These are phyloP conservation scores for Aptenodytes patagonicus DNA, from an alignment of 2,113 vertebrate genomes.

Conservation along the genomic window DNA sequence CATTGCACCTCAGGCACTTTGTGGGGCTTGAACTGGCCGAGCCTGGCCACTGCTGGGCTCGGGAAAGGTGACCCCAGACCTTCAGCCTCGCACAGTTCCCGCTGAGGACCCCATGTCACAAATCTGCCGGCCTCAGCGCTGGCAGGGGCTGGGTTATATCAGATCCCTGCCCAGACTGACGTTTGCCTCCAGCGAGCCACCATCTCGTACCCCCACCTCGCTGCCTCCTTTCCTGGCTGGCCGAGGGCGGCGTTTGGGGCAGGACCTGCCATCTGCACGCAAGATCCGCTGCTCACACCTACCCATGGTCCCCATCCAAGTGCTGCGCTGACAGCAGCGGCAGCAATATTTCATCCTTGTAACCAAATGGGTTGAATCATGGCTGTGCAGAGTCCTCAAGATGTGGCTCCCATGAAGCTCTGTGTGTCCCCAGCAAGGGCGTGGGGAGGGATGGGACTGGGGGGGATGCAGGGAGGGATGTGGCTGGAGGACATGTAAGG, in stretches of 20 bases:
- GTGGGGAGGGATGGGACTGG: neutral
- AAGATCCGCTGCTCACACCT: neutral
- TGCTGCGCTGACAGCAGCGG: neutral
- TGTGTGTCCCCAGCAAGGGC: neutral
- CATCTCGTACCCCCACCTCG: accelerated
- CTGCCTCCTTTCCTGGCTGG: neutral
- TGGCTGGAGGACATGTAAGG: neutral
- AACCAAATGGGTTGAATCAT: neutral
- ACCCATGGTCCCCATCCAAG: neutral
- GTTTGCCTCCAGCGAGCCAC: neutral
- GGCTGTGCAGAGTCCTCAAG: neutral
- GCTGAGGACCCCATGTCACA: neutral
- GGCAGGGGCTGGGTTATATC: neutral
- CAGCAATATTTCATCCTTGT: too few species aligned
- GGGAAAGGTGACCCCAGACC: neutral
- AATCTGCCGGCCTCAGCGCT: neutral
- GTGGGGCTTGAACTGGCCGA: neutral
- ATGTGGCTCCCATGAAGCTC: neutral
- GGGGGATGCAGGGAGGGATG: too few species aligned
- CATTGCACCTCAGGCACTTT: neutral
- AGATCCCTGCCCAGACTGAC: neutral
- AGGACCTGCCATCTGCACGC: neutral
- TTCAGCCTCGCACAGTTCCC: neutral
- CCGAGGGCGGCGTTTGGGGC: accelerated
- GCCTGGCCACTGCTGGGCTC: neutral